Evolutionary conservation across 2,797 vertebrate species (phyloP), one percentile per base, ranked within the genome.

Genomic region (Microcaecilia unicolor): DNA sequence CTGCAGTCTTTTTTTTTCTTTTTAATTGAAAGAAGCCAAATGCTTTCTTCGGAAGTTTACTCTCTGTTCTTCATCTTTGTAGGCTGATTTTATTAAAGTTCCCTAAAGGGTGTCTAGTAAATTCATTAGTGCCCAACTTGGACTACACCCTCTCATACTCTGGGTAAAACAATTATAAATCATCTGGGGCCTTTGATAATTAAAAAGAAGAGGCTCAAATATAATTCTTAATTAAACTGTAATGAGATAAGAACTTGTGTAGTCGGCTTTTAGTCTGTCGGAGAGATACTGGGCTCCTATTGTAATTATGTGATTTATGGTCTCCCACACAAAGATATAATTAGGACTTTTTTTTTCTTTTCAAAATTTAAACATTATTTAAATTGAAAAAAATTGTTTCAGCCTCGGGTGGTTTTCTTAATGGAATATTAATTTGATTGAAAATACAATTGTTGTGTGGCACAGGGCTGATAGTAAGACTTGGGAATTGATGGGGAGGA

Each of bases 141-240:
- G 72, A 58, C 65, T 24, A 33, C 54, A 16, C 68, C 51, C 49
- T 44, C 47, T 32, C 41, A 44, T 23, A 1, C 22, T 59, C 37
- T 27, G 40, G 48, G 31, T 7, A 28, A 36, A 41, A 33, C 70
- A 70, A 77, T 83, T 81, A 84, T 77, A 67, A 87, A 85, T 82
- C 82, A 72, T 76, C 70, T 45, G 61, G 69, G 72, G 73, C 76
- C 53, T 0, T 13, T 15, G 72, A 79, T 89, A 88, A 92, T 90
- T 87, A 87, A 88, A 83, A 79, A 70, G 67, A 70, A 78, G 80
- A 86, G 82, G 80, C 74, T 70, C 41, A 55, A 70, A 84, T 86
- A 87, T 89, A 80, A 85, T 86, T 92, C 86, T 87, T 90, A 89
- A 94, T 90, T 89, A 92, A 87, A 82, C 66, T 29, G 66, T 89